Evolutionary conservation across 2,888 invertebrate genomes (phyloP).

Genomic region (Rhingia rostrata): DNA sequence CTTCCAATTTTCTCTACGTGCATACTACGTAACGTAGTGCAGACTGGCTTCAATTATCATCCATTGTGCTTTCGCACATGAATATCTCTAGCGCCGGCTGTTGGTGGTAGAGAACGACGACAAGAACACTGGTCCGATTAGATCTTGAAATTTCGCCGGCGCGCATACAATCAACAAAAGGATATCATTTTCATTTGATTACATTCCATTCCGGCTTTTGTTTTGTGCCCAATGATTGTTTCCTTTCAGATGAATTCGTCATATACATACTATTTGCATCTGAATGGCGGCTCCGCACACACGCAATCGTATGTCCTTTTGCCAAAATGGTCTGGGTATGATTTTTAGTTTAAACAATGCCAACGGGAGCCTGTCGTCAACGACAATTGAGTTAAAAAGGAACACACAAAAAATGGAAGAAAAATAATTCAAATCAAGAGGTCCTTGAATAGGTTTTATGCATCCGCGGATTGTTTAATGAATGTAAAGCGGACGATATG

Average conservation of each 20-base stretch:
- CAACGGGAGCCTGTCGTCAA: constrained; percentile 19
- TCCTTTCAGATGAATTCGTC: constrained; percentile 49
- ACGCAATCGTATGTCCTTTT: constrained; percentile 52
- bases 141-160: constrained; percentile 60
- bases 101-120: constrained; percentile 25
- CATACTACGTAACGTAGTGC: background rate
- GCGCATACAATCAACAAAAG: constrained; percentile 55
- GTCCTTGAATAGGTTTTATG: constrained; percentile 47
- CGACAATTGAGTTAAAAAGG: constrained; percentile 47
- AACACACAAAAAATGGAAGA: background rate
- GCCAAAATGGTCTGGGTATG: constrained; percentile 16
- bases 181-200: constrained; percentile 74
- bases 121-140: constrained; percentile 55
- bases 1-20: constrained; percentile 64
- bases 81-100: constrained; percentile 13
- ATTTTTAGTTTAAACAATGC: constrained; percentile 63
- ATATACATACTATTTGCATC: constrained; percentile 31
- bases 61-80: constrained; percentile 22
- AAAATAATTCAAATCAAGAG: constrained; percentile 60
- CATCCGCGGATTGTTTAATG: constrained; percentile 44
- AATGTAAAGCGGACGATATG: constrained; percentile 52
- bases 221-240: constrained; percentile 65
- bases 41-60: constrained; percentile 65
- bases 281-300: constrained; percentile 19
- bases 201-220: constrained; percentile 66